These are phyloP conservation scores for Hydroisotoma schaefferi DNA, from an alignment of 2,888 invertebrate genomes.

Conservation along the genomic window DNA sequence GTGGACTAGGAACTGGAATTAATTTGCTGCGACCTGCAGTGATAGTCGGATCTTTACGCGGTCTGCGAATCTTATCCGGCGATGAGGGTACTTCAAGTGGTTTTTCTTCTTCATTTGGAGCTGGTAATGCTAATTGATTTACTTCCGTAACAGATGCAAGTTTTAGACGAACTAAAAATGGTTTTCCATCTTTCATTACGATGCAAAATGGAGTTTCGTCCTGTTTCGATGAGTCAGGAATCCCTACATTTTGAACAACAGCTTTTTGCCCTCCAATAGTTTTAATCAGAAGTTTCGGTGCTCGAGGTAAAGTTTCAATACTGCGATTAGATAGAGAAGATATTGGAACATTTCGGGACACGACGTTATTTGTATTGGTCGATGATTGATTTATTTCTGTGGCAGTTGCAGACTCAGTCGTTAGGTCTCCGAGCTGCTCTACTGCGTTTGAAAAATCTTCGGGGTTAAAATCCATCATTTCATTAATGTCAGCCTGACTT, in stretches of 20 bases:
- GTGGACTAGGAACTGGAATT: background rate
- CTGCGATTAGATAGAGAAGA: background rate
- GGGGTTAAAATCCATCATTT: conserved; percentile 42
- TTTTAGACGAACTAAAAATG: conserved; percentile 34
- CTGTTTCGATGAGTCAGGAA: conserved; percentile 4
- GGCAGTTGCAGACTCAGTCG: background rate
- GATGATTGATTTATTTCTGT: conserved; percentile 1
- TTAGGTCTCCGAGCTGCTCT: conserved; percentile 32
- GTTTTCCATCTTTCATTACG: conserved; percentile 37
- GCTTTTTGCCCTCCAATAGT: conserved; percentile 37
- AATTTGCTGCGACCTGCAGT: conserved; percentile 10
- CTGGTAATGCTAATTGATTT: conserved; percentile 8
- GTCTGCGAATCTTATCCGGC: conserved; percentile 22
- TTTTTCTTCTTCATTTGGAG: conserved; percentile 7
- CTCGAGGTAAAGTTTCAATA: background rate
- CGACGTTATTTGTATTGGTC: background rate
- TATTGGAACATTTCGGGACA: background rate
- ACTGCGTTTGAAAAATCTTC: conserved; percentile 40
- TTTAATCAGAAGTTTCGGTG: conserved; percentile 39
- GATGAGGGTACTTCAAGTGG: background rate
- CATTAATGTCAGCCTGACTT: conserved; percentile 25
- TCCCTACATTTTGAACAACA: conserved; percentile 22
- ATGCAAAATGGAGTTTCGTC: conserved; percentile 18
- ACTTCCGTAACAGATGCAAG: conserved; percentile 13
- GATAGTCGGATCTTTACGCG: conserved; percentile 28